Base-by-base conservation (phyloP, 2,888 invertebrate species). In the Scelioninae gen. 1 region DNA sequence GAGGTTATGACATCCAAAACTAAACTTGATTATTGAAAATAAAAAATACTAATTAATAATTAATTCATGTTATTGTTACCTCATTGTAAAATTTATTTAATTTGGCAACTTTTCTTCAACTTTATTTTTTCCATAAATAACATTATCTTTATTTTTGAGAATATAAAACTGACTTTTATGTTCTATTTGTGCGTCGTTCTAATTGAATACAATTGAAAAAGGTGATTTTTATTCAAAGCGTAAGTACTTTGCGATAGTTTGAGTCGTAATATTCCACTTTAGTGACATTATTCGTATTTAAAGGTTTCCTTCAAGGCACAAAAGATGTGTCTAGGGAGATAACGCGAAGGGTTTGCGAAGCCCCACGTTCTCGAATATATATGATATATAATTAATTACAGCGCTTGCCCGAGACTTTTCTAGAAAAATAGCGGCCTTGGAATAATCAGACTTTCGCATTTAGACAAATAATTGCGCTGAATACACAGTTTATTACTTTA, bases 231-330 rank as follows among this genome's bases (percentile, higher is more conserved):
- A 79, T 79, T 79, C 79, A 79, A 56, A 47, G 60, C 31, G 43
- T 13, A 60, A 68, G 65, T 51, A 66, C 55, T 80, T 49, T 65
- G 65, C 60, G 34, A 63, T 81, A 81, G 62, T 69, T 76, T 56
- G 62, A 81, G 58, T 51, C 63, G 75, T 76, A 75, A 81, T 81
- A 81, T 76, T 80, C 74, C 80, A 68, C 65, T 81, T 75, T 81
- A 71, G 69, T 65, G 81, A 75, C 75, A 82, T 76, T 82, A 76
- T 66, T 71, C 71, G 76, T 66, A 63, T 71, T 76, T 82, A 66
- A 82, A 76, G 65, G 63, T 60, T 82, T 58, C 65, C 81, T 66
- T 69, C 51, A 49, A 69, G 76, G 76, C 63, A 76, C 71, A 60
- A 60, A 76, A 60, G 63, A 79, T 72, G 66, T 72, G 66, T 66